These are phyloP conservation scores for Novumbra hubbsi DNA, from an alignment of 2,797 vertebrate genomes.

Conservation along the genomic window DNA sequence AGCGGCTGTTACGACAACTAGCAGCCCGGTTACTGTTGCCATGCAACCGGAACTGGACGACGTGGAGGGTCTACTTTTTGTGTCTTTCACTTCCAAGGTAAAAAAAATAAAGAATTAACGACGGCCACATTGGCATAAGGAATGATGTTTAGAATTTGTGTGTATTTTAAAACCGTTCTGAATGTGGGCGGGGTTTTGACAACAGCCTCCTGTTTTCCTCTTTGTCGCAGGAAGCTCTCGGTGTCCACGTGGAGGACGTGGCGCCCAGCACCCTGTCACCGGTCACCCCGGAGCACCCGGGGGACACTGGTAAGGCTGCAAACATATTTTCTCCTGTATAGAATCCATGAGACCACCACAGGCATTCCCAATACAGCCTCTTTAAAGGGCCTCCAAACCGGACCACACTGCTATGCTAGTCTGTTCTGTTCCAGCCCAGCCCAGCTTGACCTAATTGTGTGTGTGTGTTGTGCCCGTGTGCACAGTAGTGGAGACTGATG, in stretches of 20 bases:
- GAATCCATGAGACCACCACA: neutral
- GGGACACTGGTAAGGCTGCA: constrained; percentile 23
- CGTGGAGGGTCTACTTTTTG: constrained; percentile 95
- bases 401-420: neutral
- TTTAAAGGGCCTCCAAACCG: neutral
- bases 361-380: neutral
- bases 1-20: constrained; percentile 33
- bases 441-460: too few species aligned
- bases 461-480: constrained; percentile 7
- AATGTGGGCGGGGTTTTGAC: neutral
- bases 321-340: neutral
- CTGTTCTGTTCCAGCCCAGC: constrained; percentile 1
- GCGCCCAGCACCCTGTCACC: constrained; percentile 13
- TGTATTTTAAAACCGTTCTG: neutral
- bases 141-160: neutral
- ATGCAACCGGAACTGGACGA: constrained; percentile 91
- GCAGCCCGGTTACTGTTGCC: constrained; percentile 61
- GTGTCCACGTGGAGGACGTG: constrained; percentile 57
- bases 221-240: constrained; percentile 68
- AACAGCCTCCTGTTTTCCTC: neutral
- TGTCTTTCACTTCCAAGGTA: constrained; percentile 94
- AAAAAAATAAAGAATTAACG: too few species aligned
- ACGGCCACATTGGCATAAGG: neutral
- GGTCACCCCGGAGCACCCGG: constrained; percentile 18
- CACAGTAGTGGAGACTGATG: constrained; percentile 32